Evolutionary conservation across 2,113 vertebrate species (phyloP), one percentile per base, ranked within the genome.

Genomic region (Melanerpes formicivorus): DNA sequence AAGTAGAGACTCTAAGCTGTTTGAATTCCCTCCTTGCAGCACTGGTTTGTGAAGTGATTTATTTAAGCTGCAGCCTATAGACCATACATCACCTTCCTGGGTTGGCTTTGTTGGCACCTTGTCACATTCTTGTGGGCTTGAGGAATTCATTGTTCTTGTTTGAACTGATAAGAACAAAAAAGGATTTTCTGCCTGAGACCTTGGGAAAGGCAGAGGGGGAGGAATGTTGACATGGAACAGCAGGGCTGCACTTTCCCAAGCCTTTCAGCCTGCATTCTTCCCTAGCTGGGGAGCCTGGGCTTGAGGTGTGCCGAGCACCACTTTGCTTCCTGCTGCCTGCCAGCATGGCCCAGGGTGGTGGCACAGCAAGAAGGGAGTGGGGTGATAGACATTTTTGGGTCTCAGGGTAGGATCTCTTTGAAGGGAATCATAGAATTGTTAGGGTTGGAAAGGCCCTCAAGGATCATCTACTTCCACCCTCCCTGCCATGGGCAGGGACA

Each of bases 71-170:
- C 92, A 96, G 96, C 93, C 94, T 96, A 93, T 90, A 95, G 95
- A 94, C 97, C 95, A 98, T 98, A 98, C 94, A 98, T 98, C 98
- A 98, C 97, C 96, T 98, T 98, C 95, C 97, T 97, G 97, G 97
- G 97, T 97, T 97, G 97, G 97, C 97, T 98, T 98, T 97, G 97
- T 97, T 98, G 40, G 97, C 98, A 98, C 96, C 96, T 98, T 98
- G 98, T 98, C 98, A 98, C 97, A 98, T 98, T 98, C 97, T 98
- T 98, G 94, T 8, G 54, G 93, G 96, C 95, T 96, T 97, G 95
- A 97, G 97, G 97, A 98, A 98, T 98, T 97, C 98, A 98, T 98
- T 98, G 97, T 97, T 98, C 97, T 98, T 98, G 97, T 98, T 98
- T 97, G 97, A 97, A 97, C 97, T 97, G 98, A 98, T 98, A 98